Percentiles rank a stretch among this genome's conserved stretches.
Evolutionary conservation across 2,113 vertebrate genomes (phyloP).

Genomic region (Ammodytes marinus): DNA sequence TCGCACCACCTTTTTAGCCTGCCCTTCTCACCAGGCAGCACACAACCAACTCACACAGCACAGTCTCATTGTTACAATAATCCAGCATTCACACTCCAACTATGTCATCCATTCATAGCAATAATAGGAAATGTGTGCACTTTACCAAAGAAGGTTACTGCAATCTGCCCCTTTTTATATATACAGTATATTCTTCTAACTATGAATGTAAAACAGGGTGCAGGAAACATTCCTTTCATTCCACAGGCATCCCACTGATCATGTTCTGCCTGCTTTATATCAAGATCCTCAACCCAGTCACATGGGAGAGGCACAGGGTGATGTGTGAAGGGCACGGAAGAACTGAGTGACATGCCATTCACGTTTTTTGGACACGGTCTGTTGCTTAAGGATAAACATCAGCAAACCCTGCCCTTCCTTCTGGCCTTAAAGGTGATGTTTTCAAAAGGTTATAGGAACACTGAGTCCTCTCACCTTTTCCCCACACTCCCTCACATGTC

Average conservation of each 20-base stretch:
- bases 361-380: neutral
- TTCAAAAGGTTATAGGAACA: constrained; percentile 21
- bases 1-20: constrained; percentile 72
- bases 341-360: constrained; percentile 3
- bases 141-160: constrained; percentile 17
- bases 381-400: constrained; percentile 42
- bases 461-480: constrained; percentile 64
- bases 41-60: constrained; percentile 51
- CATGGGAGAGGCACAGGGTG: neutral
- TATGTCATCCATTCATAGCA: constrained; percentile 35
- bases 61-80: constrained; percentile 59
- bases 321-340: neutral
- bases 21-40: constrained; percentile 55
- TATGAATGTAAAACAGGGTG: constrained; percentile 26
- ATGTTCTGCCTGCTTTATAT: neutral
- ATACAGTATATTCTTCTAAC: neutral
- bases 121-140: constrained; percentile 26
- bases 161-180: constrained; percentile 14
- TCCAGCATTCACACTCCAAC: constrained; percentile 47
- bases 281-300: constrained; percentile 12
- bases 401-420: neutral
- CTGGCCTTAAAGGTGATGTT: constrained; percentile 21
- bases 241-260: constrained; percentile 20
- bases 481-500: constrained; percentile 40
- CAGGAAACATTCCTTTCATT: constrained; percentile 53